Evolutionary conservation across 2,888 invertebrate genomes (phyloP).

Genomic region (Blastobasis lacticolella): DNA sequence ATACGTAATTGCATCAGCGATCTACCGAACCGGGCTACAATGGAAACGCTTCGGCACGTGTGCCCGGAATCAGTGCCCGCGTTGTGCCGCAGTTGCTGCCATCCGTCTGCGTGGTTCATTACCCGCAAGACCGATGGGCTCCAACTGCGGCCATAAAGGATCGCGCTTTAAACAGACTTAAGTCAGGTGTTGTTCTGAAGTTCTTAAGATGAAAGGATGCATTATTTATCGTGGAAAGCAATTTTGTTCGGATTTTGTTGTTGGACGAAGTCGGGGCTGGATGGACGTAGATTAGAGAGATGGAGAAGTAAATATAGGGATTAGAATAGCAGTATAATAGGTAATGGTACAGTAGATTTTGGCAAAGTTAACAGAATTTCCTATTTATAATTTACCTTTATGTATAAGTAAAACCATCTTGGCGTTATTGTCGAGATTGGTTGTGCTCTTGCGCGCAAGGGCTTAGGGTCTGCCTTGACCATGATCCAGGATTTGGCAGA

Average conservation of each 20-base stretch:
- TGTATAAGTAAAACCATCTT: too few species aligned
- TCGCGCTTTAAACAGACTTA: slow-evolving; percentile 3
- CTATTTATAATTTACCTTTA: too few species aligned
- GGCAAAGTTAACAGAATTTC: too few species aligned
- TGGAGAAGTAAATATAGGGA: background rate
- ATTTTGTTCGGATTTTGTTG: background rate
- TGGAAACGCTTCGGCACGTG: background rate
- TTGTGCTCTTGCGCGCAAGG: too few species aligned
- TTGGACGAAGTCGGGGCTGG: background rate
- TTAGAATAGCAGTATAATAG: too few species aligned
- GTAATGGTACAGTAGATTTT: too few species aligned
- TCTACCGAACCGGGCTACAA: too few species aligned
- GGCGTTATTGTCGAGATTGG: too few species aligned
- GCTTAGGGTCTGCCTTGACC: too few species aligned
- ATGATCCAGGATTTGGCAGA: too few species aligned
- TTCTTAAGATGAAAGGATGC: background rate
- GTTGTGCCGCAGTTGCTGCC: slow-evolving; percentile 15
- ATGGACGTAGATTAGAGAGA: background rate
- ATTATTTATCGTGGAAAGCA: too few species aligned
- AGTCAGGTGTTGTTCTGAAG: background rate
- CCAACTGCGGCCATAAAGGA: slow-evolving; percentile 1
- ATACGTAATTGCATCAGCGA: too few species aligned
- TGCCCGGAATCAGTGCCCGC: slow-evolving; percentile 3
- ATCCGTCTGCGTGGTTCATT: slow-evolving; percentile 23
- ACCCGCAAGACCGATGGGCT: slow-evolving; percentile 17